These are phyloP conservation scores for Pararge aegeria DNA, from an alignment of 1,140 invertebrate genomes.

Conservation along the genomic window DNA sequence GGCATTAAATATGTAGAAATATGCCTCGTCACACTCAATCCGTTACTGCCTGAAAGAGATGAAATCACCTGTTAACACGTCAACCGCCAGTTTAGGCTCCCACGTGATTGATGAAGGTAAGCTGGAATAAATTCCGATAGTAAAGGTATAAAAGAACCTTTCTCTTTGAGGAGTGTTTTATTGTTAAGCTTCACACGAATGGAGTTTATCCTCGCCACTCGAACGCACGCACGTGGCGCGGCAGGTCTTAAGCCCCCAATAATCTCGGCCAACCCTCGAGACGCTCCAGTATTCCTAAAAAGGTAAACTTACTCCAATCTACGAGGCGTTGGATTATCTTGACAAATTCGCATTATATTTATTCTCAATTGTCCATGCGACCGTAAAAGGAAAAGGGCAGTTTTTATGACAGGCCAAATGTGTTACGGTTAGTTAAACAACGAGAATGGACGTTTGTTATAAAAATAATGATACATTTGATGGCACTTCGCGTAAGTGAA, in stretches of 20 bases:
- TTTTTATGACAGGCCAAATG: constrained; percentile 58
- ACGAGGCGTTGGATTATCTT: constrained; percentile 64
- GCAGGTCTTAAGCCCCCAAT: constrained; percentile 26
- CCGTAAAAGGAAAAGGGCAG: constrained; percentile 64
- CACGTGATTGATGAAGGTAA: constrained; percentile 50
- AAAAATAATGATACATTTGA: constrained; percentile 52
- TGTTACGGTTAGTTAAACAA: constrained; percentile 68
- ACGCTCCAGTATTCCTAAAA: constrained; percentile 53
- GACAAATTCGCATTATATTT: constrained; percentile 68
- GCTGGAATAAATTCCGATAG: constrained; percentile 34
- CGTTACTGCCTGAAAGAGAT: constrained; percentile 28
- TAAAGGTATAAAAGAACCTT: constrained; percentile 32
- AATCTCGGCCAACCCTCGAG: constrained; percentile 42
- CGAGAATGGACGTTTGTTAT: constrained; percentile 58
- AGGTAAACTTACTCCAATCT: constrained; percentile 62
- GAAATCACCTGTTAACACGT: constrained; percentile 46
- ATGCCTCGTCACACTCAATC: constrained; percentile 21
- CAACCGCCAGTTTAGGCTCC: constrained; percentile 26
- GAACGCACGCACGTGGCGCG: constrained; percentile 39
- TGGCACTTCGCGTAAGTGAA: constrained; percentile 33
- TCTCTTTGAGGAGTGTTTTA: constrained; percentile 42
- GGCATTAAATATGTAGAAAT: constrained; percentile 15
- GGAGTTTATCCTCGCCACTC: constrained; percentile 42
- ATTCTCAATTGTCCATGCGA: constrained; percentile 47
- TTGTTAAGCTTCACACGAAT: constrained; percentile 49